These are phyloP conservation scores for Heliconius hermathena DNA, from an alignment of 1,140 invertebrate genomes.

Conservation along the genomic window DNA sequence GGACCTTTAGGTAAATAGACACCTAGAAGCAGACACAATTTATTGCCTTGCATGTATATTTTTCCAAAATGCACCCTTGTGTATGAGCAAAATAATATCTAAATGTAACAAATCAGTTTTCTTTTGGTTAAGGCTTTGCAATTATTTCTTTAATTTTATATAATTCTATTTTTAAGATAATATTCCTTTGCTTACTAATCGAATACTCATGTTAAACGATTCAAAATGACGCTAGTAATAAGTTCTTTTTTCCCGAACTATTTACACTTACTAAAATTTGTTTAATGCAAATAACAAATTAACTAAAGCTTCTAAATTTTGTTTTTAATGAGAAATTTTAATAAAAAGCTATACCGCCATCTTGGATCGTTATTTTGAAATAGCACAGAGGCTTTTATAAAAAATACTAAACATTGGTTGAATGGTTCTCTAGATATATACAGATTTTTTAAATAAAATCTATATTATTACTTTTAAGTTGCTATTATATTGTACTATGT, in stretches of 20 bases:
- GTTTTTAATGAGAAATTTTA: no score
- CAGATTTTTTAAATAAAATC: background rate
- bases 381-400: background rate
- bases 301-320: no score
- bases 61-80: conserved; percentile 29
- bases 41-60: conserved; percentile 49
- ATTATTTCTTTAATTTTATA: background rate
- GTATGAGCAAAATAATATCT: background rate
- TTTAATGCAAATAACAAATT: background rate
- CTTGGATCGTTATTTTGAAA: background rate
- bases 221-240: background rate
- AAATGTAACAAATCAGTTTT: background rate
- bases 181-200: conserved; percentile 1
- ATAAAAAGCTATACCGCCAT: background rate
- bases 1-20: conserved; percentile 77
- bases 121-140: background rate
- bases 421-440: background rate
- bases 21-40: conserved; percentile 25
- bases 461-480: background rate
- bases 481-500: background rate
- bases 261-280: background rate
- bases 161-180: conserved; percentile 6
- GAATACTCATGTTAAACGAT: conserved; percentile 6
- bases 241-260: background rate
- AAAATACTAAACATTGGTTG: background rate